Percentiles rank a stretch among this genome's conserved stretches.
These are phyloP conservation scores for Pimpla rufipes DNA, from an alignment of 2,888 invertebrate species.

Conservation along the genomic window DNA sequence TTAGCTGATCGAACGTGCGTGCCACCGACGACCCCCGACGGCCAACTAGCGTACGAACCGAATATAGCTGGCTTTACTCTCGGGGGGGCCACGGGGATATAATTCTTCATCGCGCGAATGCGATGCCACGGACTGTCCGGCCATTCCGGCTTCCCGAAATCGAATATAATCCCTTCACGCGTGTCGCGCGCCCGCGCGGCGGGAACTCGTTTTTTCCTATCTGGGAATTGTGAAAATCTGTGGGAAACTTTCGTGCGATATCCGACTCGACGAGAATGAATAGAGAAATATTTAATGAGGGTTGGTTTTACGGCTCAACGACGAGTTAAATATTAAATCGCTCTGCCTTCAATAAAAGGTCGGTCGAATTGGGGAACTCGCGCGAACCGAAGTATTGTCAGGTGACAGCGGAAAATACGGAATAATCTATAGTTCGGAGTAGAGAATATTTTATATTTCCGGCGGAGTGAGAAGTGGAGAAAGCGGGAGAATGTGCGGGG, in stretches of 20 bases:
- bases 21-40: slow-evolving; percentile 9
- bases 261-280: not conserved
- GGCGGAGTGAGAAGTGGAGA: slow-evolving; percentile 5
- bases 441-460: slow-evolving; percentile 16
- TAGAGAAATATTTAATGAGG: not conserved
- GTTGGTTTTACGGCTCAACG: not conserved
- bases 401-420: not conserved
- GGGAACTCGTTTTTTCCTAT: not conserved
- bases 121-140: slow-evolving; percentile 2
- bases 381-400: too few relatives aligned
- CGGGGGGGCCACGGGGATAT: not conserved
- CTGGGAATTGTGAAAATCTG: slow-evolving; percentile 1
- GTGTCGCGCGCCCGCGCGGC: not conserved
- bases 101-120: slow-evolving; percentile 22
- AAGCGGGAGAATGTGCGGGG: slow-evolving; percentile 10
- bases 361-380: not conserved
- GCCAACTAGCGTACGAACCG: not conserved
- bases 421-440: slow-evolving; percentile 1
- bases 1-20: slow-evolving; percentile 20
- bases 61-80: slow-evolving; percentile 8
- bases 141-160: not conserved
- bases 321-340: slow-evolving; percentile 1
- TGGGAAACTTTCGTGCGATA: not conserved
- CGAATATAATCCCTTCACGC: slow-evolving; percentile 15
- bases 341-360: not conserved